Conservation (phyloP, 2,797 vertebrate species). For the Catamblyrhynchus diadema region DNA sequence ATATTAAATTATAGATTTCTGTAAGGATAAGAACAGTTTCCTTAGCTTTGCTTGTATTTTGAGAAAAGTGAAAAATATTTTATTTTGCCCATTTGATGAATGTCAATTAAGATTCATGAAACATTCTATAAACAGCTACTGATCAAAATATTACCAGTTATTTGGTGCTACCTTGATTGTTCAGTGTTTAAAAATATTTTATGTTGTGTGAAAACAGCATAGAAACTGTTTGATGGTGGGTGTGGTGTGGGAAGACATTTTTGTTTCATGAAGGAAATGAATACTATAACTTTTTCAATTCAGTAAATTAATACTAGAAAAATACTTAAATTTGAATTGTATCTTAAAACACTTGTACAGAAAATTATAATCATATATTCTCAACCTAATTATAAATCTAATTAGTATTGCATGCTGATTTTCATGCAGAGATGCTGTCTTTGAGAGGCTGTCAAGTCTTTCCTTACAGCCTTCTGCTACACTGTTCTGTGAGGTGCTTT, state of each 20-base stretch:
- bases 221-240: background rate
- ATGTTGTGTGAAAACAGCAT: background rate
- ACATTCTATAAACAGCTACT: background rate
- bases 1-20: background rate
- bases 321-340: background rate
- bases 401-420: background rate
- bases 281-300: background rate
- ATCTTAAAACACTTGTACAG: background rate
- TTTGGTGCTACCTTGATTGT: background rate
- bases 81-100: constrained; percentile 44
- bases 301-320: background rate
- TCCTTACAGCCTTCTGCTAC: background rate
- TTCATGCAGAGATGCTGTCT: background rate
- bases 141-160: background rate
- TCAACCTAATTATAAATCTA: background rate
- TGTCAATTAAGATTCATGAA: constrained; percentile 34
- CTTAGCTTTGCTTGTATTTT: background rate
- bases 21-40: background rate
- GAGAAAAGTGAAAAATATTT: background rate
- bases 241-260: background rate
- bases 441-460: background rate
- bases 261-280: background rate
- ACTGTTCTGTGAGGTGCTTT: background rate
- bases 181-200: background rate
- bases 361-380: background rate